Evolutionary conservation across 1,140 invertebrate genomes (phyloP).

Genomic region (Pogonomyrmex barbatus): DNA sequence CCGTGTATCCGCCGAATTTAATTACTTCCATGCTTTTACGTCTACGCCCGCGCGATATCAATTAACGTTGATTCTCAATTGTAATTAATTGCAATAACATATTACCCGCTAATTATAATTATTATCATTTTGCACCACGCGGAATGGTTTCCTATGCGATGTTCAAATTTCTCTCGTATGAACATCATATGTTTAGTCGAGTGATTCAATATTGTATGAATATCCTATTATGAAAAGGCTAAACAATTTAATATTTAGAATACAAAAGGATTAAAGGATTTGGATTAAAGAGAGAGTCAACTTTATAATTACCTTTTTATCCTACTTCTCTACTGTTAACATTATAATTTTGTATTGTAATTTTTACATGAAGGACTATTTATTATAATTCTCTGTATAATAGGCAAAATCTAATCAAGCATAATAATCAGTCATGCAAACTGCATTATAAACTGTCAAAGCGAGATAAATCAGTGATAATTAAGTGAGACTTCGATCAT

Average conservation of each 20-base stretch:
- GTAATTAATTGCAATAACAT: conserved; percentile 40
- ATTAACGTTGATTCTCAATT: conserved; percentile 36
- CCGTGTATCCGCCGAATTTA: conserved; percentile 18
- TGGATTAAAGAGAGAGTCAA: too few species aligned
- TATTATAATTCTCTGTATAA: conserved; percentile 14
- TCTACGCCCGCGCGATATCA: conserved; percentile 29
- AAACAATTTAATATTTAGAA: background rate
- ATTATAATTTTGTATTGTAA: background rate
- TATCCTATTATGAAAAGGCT: background rate
- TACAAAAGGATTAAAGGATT: background rate
- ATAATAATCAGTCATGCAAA: conserved; percentile 51
- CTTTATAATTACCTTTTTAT: background rate
- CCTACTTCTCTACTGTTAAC: background rate
- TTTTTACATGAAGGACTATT: conserved; percentile 3
- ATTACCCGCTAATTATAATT: conserved; percentile 54
- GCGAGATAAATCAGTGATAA: conserved; percentile 60
- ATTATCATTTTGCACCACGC: conserved; percentile 26
- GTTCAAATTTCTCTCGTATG: conserved; percentile 24
- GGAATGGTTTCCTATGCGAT: background rate
- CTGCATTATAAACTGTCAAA: conserved; percentile 54
- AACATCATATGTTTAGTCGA: background rate
- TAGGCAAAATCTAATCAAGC: conserved; percentile 42
- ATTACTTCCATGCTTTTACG: conserved; percentile 25
- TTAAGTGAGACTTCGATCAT: conserved; percentile 58
- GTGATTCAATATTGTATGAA: conserved; percentile 5